phyloP scores from a whole-genome alignment of 1,140 invertebrate genomes.

The Probaryconus sp. region DNA sequence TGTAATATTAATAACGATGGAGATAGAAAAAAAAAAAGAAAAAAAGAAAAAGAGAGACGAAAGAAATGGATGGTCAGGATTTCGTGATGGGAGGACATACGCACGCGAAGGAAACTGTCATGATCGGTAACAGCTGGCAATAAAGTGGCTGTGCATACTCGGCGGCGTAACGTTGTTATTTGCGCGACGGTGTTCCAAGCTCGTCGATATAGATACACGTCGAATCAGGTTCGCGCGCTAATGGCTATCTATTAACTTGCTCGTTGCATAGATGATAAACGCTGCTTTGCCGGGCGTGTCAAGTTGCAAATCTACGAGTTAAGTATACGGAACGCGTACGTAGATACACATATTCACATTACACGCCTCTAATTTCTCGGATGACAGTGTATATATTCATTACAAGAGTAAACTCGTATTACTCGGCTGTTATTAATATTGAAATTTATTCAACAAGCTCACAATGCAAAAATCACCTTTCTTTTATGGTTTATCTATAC shows the following conservation, averaged over 20 bases:
- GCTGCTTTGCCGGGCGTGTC: conserved; percentile 19
- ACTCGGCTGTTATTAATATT: conserved; percentile 3
- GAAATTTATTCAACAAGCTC: neutral
- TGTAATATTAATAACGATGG: too few relatives aligned
- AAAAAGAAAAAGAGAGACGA: too few relatives aligned
- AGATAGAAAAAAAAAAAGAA: too few relatives aligned
- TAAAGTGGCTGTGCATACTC: conserved; percentile 1
- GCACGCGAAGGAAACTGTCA: neutral
- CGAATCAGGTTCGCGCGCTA: conserved; percentile 37
- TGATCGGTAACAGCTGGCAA: neutral
- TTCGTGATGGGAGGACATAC: too few relatives aligned
- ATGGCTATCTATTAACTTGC: conserved; percentile 38
- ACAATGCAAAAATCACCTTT: too few relatives aligned
- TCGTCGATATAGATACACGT: conserved; percentile 17
- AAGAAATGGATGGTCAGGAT: too few relatives aligned
- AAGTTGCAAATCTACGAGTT: conserved; percentile 27
- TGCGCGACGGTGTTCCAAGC: conserved; percentile 5
- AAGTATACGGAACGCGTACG: conserved; percentile 30
- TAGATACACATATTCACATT: conserved; percentile 18
- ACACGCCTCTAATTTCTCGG: conserved; percentile 17
- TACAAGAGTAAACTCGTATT: conserved; percentile 1
- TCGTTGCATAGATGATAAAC: conserved; percentile 40
- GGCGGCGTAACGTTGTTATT: conserved; percentile 5
- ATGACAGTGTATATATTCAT: conserved; percentile 21
- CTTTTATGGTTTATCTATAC: too few relatives aligned